These are phyloP conservation scores for Temnothorax nylanderi DNA, from an alignment of 1,140 invertebrate genomes.

Conservation along the genomic window DNA sequence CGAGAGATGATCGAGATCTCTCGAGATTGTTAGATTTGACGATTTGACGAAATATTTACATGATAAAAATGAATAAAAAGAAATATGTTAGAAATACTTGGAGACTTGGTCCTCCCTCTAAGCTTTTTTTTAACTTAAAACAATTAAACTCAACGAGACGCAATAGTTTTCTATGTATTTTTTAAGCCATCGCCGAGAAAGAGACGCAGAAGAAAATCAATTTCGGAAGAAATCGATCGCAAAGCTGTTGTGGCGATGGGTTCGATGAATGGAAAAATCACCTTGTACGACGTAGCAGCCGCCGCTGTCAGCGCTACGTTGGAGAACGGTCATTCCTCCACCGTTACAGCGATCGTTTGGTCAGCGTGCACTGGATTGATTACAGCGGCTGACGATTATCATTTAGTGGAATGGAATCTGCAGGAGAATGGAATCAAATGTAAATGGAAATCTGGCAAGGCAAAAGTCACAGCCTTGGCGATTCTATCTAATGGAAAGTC, in stretches of 20 bases:
- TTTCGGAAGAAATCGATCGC: slow-evolving; percentile 77
- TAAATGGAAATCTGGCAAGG: slow-evolving; percentile 89
- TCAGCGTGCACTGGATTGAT: slow-evolving; percentile 84
- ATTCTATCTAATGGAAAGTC: slow-evolving; percentile 88
- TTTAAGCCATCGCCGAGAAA: slow-evolving; percentile 79
- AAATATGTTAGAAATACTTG: background rate
- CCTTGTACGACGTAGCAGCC: slow-evolving; percentile 85
- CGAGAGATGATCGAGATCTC: background rate
- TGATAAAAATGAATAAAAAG: background rate
- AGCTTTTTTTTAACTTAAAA: too few relatives aligned
- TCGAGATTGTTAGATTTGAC: background rate
- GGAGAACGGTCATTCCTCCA: slow-evolving; percentile 85
- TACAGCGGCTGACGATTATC: slow-evolving; percentile 85
- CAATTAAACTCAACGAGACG: background rate
- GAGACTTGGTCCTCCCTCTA: background rate
- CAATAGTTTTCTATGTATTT: slow-evolving; percentile 15
- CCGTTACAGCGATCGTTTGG: slow-evolving; percentile 86
- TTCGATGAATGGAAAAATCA: slow-evolving; percentile 84
- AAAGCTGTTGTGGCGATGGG: slow-evolving; percentile 86
- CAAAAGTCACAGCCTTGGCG: slow-evolving; percentile 89
- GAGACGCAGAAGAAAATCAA: slow-evolving; percentile 84
- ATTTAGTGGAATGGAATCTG: slow-evolving; percentile 86
- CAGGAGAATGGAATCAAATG: slow-evolving; percentile 84
- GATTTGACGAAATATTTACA: background rate
- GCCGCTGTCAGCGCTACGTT: slow-evolving; percentile 83